A percentile compares a stretch with the other conserved stretches of the same genome.
Evolutionary conservation across 2,113 vertebrate genomes (phyloP).

Genomic region (Ptychochromis oligacanthus): DNA sequence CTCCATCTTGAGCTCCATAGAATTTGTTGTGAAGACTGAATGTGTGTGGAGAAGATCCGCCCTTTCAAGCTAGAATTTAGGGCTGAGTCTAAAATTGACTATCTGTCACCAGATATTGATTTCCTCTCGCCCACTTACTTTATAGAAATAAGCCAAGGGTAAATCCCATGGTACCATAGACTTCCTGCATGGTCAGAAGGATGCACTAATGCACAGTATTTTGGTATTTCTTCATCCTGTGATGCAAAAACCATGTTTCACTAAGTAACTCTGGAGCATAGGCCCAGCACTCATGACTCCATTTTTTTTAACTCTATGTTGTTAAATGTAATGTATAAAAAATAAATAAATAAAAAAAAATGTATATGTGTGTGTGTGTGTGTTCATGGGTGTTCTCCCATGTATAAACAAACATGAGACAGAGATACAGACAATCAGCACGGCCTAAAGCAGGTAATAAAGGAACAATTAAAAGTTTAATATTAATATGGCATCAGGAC

Average conservation of each 20-base stretch:
- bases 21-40: slow-evolving; percentile 61
- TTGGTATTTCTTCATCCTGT: slow-evolving; percentile 40
- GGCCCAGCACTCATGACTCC: neutral
- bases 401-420: neutral
- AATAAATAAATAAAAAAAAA: too few species aligned
- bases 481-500: slow-evolving; percentile 24
- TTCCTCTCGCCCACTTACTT: slow-evolving; percentile 71
- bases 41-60: slow-evolving; percentile 58
- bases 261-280: slow-evolving; percentile 32
- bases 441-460: slow-evolving; percentile 1
- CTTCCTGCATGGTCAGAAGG: slow-evolving; percentile 35
- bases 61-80: slow-evolving; percentile 65
- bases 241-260: slow-evolving; percentile 55
- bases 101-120: slow-evolving; percentile 73
- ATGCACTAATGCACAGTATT: slow-evolving; percentile 43
- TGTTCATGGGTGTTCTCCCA: neutral
- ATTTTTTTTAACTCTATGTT: neutral
- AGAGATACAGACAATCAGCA: slow-evolving; percentile 10
- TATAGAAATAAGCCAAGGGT: slow-evolving; percentile 65
- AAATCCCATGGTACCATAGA: slow-evolving; percentile 53
- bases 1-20: slow-evolving; percentile 26
- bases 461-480: slow-evolving; percentile 22
- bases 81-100: slow-evolving; percentile 73
- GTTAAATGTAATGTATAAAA: neutral
- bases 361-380: neutral